Base-by-base conservation (phyloP, 2,888 invertebrate species). In the Rotaria macrura region DNA sequence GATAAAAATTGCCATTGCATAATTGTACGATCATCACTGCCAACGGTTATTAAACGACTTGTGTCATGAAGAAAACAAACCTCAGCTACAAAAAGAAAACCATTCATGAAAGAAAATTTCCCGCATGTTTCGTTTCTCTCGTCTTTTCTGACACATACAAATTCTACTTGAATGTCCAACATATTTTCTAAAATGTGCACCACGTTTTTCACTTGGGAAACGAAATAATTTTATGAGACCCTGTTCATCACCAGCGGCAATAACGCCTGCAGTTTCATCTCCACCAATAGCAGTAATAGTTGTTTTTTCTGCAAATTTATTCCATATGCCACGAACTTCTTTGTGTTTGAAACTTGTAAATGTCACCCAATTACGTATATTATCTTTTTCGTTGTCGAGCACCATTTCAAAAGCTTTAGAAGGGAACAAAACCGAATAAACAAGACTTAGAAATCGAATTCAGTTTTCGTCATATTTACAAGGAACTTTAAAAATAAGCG, bases 161-260 rank as follows among this genome's bases (percentile, higher is more conserved):
- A 65, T 91, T 88, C 91, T 91, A 83, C 91, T 91, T 29, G 91
- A 91, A 88, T 92, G 92, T 49, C 91, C 91, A 7, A 90, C 89
- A 87, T 91, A 91, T 87, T 90, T 90, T 85, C 90, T 88, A 87
- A 89, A 90, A 87, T 91, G 91, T 47, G 91, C 90, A 87, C 91
- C 91, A 90, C 90, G 90, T 87, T 89, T 89, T 34, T 90, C 87
- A 85, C 89, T 89, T 10, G 91, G 91, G 87, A 90, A 91, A 57
- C 89, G 88, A 87, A 91, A 90, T 34, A 91, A 88, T 87, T 91
- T 91, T 12, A 91, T 91, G 2, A 90, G 88, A 25, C 91, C 91
- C 88, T 91, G 91, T 87, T 91, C 79, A 83, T 87, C 84, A 54
- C 85, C 85, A 54, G 87, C 84, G 5, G 83, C 85, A 72, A 85